Conservation (phyloP, 2,113 vertebrate genomes). For the Podiceps cristatus region DNA sequence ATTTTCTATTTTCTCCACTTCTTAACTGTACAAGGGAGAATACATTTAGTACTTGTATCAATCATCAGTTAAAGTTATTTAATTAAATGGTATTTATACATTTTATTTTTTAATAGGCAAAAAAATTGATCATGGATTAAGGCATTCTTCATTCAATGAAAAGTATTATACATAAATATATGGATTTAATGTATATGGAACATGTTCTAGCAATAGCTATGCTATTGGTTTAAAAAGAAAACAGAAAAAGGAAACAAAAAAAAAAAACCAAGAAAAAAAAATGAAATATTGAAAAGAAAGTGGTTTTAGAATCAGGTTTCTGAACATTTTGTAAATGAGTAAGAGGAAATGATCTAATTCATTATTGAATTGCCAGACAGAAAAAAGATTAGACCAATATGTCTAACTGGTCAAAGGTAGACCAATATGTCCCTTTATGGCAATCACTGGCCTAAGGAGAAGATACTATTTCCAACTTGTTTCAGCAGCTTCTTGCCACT, state of each 20-base stretch:
- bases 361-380: neutral
- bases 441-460: neutral
- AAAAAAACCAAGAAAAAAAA: neutral
- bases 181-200: accelerated
- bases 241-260: neutral
- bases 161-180: neutral
- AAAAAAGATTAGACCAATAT: neutral
- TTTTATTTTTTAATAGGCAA: neutral
- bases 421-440: too few species aligned
- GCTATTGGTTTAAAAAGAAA: neutral
- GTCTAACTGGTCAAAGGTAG: too few species aligned
- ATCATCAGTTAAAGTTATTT: neutral
- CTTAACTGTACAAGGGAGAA: neutral
- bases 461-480: accelerated
- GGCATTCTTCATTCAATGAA: neutral
- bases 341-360: neutral
- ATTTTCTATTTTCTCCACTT: neutral
- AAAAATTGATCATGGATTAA: neutral
- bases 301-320: neutral
- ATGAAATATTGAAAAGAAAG: neutral
- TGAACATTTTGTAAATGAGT: neutral
- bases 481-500: neutral
- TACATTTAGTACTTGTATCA: neutral
- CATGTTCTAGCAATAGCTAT: neutral
- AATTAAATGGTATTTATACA: neutral